A percentile compares a stretch with the other conserved stretches of the same genome.
Evolutionary conservation across 2,797 vertebrate species (phyloP).

Genomic region (Varecia variegata): DNA sequence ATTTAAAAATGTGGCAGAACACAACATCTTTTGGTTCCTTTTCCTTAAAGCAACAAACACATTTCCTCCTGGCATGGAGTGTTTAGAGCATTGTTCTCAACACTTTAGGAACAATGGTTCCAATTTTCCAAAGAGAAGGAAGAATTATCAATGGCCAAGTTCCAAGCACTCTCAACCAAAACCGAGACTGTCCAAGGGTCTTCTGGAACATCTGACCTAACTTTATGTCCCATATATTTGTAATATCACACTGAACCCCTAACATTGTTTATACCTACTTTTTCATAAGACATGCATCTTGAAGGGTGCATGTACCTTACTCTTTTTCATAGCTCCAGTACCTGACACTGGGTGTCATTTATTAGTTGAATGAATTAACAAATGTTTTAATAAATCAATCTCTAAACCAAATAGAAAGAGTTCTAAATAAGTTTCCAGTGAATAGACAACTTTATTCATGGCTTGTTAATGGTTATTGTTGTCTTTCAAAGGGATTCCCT

Average conservation of each 20-base stretch:
- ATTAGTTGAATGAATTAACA: neutral
- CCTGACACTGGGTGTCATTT: neutral
- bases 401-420: neutral
- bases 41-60: neutral
- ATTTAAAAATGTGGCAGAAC: neutral
- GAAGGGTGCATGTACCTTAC: rapidly evolving
- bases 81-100: neutral
- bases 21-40: neutral
- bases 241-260: neutral
- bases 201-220: neutral
- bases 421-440: neutral
- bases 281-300: neutral
- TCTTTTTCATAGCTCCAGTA: neutral
- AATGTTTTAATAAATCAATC: neutral
- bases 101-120: neutral
- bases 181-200: neutral
- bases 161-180: neutral
- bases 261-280: neutral
- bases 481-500: neutral
- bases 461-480: neutral
- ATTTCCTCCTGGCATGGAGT: neutral
- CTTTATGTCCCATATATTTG: neutral
- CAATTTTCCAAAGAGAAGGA: neutral
- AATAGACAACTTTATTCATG: neutral
- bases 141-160: neutral